Percentiles rank a stretch among this genome's conserved stretches.
These are phyloP conservation scores for Philaethria dido DNA, from an alignment of 2,888 invertebrate genomes.

Conservation along the genomic window DNA sequence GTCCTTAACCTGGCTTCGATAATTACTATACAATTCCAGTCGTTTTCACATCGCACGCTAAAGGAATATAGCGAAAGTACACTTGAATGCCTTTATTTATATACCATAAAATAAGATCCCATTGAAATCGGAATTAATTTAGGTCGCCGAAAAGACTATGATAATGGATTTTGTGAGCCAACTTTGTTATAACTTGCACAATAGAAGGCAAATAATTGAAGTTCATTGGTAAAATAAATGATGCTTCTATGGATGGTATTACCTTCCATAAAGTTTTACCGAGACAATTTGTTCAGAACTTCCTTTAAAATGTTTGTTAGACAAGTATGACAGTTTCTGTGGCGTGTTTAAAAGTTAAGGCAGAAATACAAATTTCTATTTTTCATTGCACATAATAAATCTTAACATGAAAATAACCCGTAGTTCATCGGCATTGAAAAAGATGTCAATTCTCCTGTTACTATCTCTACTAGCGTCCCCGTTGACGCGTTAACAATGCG, in stretches of 20 bases:
- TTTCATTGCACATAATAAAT: neutral
- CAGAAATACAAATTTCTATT: neutral
- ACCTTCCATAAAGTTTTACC: neutral
- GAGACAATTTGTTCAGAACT: neutral
- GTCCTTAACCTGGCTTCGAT: constrained; percentile 54
- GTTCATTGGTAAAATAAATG: constrained; percentile 20
- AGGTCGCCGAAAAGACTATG: constrained; percentile 33
- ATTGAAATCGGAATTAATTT: constrained; percentile 45
- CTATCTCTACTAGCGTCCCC: too few relatives aligned
- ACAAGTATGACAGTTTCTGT: neutral
- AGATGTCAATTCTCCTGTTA: too few relatives aligned
- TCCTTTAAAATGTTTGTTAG: constrained; percentile 4
- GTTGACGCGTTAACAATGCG: too few relatives aligned
- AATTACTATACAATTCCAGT: constrained; percentile 59
- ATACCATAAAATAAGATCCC: constrained; percentile 42
- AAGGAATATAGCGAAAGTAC: constrained; percentile 54
- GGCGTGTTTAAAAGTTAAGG: neutral
- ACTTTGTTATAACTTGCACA: constrained; percentile 30
- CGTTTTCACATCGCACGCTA: constrained; percentile 53
- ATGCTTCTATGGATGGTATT: constrained; percentile 18
- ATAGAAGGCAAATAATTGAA: constrained; percentile 22
- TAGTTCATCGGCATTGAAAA: too few relatives aligned
- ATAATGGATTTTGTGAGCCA: constrained; percentile 28
- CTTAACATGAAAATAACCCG: too few relatives aligned
- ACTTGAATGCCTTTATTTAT: constrained; percentile 40